These are phyloP conservation scores for Thalassophryne amazonica DNA, from an alignment of 2,797 vertebrate species.

Conservation along the genomic window DNA sequence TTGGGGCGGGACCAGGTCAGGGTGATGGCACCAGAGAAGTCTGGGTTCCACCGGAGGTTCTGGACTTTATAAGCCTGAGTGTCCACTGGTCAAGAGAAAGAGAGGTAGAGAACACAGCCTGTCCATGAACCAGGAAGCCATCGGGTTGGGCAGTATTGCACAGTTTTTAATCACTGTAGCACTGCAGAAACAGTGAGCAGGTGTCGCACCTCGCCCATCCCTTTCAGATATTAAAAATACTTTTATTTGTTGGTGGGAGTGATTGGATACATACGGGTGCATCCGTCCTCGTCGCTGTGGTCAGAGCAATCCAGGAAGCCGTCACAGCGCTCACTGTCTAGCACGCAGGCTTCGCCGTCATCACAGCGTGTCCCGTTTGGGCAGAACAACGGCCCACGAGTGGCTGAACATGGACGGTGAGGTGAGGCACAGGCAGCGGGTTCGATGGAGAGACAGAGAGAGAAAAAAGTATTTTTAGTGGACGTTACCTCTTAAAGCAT, in stretches of 20 bases:
- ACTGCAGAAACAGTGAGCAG: too few relatives aligned
- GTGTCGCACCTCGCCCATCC: too few relatives aligned
- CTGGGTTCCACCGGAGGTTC: conserved; percentile 91
- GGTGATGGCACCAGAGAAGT: conserved; percentile 86
- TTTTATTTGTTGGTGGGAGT: too few relatives aligned
- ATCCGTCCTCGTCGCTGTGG: conserved; percentile 90
- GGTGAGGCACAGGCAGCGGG: too few relatives aligned
- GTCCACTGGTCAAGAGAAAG: conserved; percentile 72
- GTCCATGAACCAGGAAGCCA: neutral
- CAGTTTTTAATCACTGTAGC: too few relatives aligned
- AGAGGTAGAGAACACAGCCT: neutral
- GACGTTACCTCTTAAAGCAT: too few relatives aligned
- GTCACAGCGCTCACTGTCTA: conserved; percentile 84
- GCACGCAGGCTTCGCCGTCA: conserved; percentile 87
- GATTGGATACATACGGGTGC: conserved; percentile 78
- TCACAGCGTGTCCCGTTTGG: conserved; percentile 82
- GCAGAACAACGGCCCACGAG: conserved; percentile 81
- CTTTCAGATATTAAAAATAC: too few relatives aligned
- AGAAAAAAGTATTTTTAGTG: too few relatives aligned
- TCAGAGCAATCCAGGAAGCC: conserved; percentile 95
- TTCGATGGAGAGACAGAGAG: too few relatives aligned
- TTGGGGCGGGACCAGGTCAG: conserved; percentile 92
- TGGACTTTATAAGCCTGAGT: conserved; percentile 89
- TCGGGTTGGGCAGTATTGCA: conserved; percentile 19
- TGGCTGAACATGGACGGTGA: conserved; percentile 74